Conservation (phyloP, 2,888 invertebrate genomes). For the Arenicola marina region DNA sequence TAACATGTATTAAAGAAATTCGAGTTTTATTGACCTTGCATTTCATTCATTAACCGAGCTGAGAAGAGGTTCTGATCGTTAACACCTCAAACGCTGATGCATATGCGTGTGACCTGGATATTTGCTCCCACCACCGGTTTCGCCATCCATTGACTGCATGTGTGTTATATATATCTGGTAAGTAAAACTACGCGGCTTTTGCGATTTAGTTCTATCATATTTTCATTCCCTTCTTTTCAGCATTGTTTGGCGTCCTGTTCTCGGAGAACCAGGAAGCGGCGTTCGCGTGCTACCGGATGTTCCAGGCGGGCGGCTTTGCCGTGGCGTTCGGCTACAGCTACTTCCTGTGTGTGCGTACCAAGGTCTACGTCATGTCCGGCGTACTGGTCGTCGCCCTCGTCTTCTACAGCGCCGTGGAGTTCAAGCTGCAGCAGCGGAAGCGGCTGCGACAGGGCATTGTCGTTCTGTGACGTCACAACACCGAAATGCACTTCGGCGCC, state of each 20-base stretch:
- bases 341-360: constrained; percentile 76
- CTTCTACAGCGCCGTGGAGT: constrained; percentile 72
- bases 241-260: constrained; percentile 82
- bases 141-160: too few species aligned
- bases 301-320: constrained; percentile 90
- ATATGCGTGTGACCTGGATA: too few species aligned
- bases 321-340: constrained; percentile 83
- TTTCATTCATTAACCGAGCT: too few species aligned
- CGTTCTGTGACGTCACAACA: neutral
- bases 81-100: too few species aligned
- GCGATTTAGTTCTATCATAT: neutral
- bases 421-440: constrained; percentile 40
- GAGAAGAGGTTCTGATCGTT: too few species aligned
- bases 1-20: too few species aligned
- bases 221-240: constrained; percentile 38
- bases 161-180: too few species aligned
- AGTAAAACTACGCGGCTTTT: too few species aligned
- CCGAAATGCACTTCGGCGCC: too few species aligned
- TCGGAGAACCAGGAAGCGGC: constrained; percentile 86
- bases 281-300: constrained; percentile 87
- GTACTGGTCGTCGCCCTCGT: constrained; percentile 74
- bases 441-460: constrained; percentile 1
- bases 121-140: too few species aligned
- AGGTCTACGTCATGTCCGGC: constrained; percentile 73
- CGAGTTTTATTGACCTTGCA: too few species aligned